Conservation (phyloP, 2,888 invertebrate species). For the Sinotaia quadrata region DNA sequence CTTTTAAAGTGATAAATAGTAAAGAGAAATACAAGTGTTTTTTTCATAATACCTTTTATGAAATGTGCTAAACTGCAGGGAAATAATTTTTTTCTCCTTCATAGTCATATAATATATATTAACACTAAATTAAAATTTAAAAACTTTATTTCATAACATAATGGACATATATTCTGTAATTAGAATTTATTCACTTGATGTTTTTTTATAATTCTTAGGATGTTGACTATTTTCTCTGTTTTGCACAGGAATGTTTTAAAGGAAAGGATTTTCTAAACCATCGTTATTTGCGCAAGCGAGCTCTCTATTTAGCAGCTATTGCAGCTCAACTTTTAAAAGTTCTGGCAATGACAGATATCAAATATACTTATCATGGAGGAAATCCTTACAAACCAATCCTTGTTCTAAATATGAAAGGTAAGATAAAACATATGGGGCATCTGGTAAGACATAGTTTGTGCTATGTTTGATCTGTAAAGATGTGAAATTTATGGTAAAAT, state of each 20-base stretch:
- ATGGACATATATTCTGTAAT: background rate
- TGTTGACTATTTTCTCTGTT: constrained; percentile 17
- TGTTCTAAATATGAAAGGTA: constrained; percentile 67
- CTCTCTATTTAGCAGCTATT: constrained; percentile 83
- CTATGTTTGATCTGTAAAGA: background rate
- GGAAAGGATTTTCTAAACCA: constrained; percentile 88
- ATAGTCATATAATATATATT: background rate
- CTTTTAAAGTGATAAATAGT: background rate
- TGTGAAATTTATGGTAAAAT: background rate
- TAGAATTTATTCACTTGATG: background rate
- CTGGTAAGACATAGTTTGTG: too few relatives aligned
- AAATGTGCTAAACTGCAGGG: background rate
- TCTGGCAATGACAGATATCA: constrained; percentile 75
- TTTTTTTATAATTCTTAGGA: background rate
- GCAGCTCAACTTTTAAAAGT: constrained; percentile 76
- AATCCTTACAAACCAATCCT: constrained; percentile 77
- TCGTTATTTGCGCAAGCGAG: constrained; percentile 84
- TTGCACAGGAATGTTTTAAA: constrained; percentile 78
- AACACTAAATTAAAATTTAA: too few relatives aligned
- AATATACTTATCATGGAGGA: constrained; percentile 73
- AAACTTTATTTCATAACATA: background rate
- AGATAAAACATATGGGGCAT: background rate
- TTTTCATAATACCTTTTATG: background rate
- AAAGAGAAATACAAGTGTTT: background rate
- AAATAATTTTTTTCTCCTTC: background rate